These are phyloP conservation scores for Macropus fuliginosus DNA, from an alignment of 2,797 vertebrate genomes.

Conservation along the genomic window DNA sequence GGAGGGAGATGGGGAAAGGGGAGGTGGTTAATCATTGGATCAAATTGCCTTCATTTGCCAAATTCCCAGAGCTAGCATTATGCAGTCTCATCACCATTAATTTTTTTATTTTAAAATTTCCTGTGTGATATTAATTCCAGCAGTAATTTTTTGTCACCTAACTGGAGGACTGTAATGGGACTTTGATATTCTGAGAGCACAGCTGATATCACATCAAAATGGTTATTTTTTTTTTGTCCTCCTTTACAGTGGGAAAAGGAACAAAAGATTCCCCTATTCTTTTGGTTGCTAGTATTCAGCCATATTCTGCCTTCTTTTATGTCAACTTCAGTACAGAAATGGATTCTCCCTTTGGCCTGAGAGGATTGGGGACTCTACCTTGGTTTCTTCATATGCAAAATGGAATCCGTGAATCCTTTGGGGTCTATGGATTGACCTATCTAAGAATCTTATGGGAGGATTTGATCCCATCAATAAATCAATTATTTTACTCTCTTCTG, in stretches of 20 bases:
- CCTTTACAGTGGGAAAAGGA: not conserved
- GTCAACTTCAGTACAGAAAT: not conserved
- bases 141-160: not conserved
- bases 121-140: not conserved
- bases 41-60: slow-evolving; percentile 45
- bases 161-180: not conserved
- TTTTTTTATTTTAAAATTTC: slow-evolving; percentile 30
- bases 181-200: not conserved
- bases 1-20: not conserved
- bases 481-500: not conserved
- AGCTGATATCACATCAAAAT: not conserved
- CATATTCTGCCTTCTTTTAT: rapidly evolving
- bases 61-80: not conserved
- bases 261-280: not conserved
- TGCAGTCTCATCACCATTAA: not conserved
- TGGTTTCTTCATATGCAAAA: not conserved
- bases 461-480: no score
- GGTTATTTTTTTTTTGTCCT: not conserved
- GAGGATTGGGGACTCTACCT: not conserved
- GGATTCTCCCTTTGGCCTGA: not conserved
- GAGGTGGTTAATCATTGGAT: not conserved
- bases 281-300: not conserved
- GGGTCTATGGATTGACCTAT: not conserved
- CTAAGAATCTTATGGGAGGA: not conserved
- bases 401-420: not conserved